Evolutionary conservation across 1,140 invertebrate species (phyloP), one percentile per base, ranked within the genome.

Genomic region (Papilio machaon): DNA sequence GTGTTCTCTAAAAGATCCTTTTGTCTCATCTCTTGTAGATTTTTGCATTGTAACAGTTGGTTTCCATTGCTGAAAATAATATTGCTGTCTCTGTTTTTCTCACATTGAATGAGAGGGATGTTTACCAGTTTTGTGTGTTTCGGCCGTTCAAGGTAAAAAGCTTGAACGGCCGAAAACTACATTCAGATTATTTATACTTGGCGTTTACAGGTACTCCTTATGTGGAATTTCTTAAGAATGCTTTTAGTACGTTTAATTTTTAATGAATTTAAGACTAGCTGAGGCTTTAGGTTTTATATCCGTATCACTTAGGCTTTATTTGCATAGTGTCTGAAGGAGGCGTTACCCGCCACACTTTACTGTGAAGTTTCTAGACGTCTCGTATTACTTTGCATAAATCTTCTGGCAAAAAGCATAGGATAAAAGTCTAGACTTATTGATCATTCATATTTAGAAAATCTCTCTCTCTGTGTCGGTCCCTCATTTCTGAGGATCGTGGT

Each of bases 381-480:
- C 11, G 64, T 15, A 23, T 60, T 7, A 70, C 30, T 70, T 70
- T 70, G 64, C 64, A 70, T 70, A 70, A 38, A 70, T 70, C 23
- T 38, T 15, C 15, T 15, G 10, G 2, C 11, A 58, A 5, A 54
- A 15, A 35, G 2, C 64, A 15, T 0, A 67, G 11, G 11, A 13
- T 64, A 30, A 64, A 64, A 52, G 54, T 54, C 52, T 54, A 54
- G 52, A 54, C 17, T 54, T 17, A 54, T 54, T 17, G 52, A 17
- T 54, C 52, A 17, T 17, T 54, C 6, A 54, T 54, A 17, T 17
- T 17, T 54, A 17, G 1, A 17, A 2, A 17, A 49, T 49, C 13
- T 49, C n/a, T n/a, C n/a, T n/a, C n/a, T n/a, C n/a, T n/a, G n/a
- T n/a, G n/a, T n/a, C n/a, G n/a, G n/a, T n/a, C n/a, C n/a, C n/a